A percentile compares a stretch with the other conserved stretches of the same genome.
Evolutionary conservation across 2,888 invertebrate species (phyloP).

Genomic region (Oxycera nigricornis): DNA sequence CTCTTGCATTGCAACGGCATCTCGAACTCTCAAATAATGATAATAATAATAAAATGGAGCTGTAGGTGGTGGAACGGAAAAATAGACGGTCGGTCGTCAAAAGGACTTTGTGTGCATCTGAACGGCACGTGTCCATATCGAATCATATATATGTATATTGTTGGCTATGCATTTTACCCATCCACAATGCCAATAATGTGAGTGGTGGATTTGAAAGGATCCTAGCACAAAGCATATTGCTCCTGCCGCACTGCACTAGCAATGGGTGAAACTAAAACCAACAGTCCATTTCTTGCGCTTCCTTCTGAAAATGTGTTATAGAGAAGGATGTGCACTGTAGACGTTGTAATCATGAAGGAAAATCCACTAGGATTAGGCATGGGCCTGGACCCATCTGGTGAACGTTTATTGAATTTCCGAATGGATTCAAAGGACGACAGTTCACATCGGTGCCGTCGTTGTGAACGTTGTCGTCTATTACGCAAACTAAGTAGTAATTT

Average conservation of each 20-base stretch:
- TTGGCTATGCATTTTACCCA: conserved; percentile 2
- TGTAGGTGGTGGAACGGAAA: conserved; percentile 20
- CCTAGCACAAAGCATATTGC: conserved; percentile 12
- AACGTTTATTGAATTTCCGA: conserved; percentile 35
- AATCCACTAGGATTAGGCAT: conserved; percentile 39
- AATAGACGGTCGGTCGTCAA: neutral
- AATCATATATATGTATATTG: conserved; percentile 20
- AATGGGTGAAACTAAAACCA: neutral
- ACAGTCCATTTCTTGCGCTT: neutral
- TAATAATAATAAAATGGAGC: neutral
- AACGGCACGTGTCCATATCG: conserved; percentile 37
- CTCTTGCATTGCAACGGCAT: neutral
- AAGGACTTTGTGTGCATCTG: neutral
- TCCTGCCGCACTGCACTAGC: neutral
- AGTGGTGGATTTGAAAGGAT: conserved; percentile 11
- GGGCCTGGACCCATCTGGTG: conserved; percentile 39
- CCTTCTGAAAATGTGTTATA: neutral
- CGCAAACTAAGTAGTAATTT: conserved; percentile 13
- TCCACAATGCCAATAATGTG: conserved; percentile 23
- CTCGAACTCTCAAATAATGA: conserved; percentile 18
- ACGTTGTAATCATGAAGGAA: conserved; percentile 32
- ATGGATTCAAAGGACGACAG: conserved; percentile 23
- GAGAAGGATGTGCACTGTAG: conserved; percentile 7
- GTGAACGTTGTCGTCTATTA: neutral
- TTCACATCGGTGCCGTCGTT: neutral